A percentile compares a stretch with the other conserved stretches of the same genome.
Conservation (phyloP, 2,797 vertebrate genomes). For the Scarus forsteni region DNA sequence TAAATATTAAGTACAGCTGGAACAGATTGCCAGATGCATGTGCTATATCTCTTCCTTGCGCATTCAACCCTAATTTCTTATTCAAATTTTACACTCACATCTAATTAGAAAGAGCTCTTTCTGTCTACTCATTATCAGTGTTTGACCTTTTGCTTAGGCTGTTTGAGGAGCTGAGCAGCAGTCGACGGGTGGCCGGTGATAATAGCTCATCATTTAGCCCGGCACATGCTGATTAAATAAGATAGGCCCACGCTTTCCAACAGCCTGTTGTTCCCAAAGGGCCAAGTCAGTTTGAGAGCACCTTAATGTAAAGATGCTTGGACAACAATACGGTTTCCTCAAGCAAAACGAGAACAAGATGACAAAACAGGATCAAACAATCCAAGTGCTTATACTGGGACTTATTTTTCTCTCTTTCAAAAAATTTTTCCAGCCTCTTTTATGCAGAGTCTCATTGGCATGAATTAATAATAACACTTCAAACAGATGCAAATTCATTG, state of each 20-base stretch:
- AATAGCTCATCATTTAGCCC: constrained; percentile 77
- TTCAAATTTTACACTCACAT: constrained; percentile 75
- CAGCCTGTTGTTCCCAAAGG: constrained; percentile 60
- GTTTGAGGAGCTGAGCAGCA: constrained; percentile 76
- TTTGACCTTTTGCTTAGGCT: constrained; percentile 82
- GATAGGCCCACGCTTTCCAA: constrained; percentile 68
- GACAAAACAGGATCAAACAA: constrained; percentile 62
- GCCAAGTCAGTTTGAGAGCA: constrained; percentile 46
- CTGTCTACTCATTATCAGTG: constrained; percentile 78
- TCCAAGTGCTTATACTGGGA: constrained; percentile 50
- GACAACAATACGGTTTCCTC: constrained; percentile 56
- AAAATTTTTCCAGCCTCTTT: constrained; percentile 53
- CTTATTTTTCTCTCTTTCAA: constrained; percentile 42
- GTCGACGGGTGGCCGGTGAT: constrained; percentile 73
- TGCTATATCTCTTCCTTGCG: constrained; percentile 24
- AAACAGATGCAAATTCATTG: constrained; percentile 82
- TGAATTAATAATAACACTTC: constrained; percentile 85
- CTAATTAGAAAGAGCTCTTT: constrained; percentile 76
- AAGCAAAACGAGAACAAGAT: constrained; percentile 37
- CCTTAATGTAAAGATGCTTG: constrained; percentile 49
- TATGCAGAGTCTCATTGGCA: constrained; percentile 74
- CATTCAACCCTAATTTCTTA: constrained; percentile 59
- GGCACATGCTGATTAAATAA: constrained; percentile 84
- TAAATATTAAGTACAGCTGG: constrained; percentile 45
- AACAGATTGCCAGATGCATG: constrained; percentile 42